A percentile compares a stretch with the other conserved stretches of the same genome.
These are phyloP conservation scores for Octonoba sinensis DNA, from an alignment of 2,888 invertebrate species.

Conservation along the genomic window DNA sequence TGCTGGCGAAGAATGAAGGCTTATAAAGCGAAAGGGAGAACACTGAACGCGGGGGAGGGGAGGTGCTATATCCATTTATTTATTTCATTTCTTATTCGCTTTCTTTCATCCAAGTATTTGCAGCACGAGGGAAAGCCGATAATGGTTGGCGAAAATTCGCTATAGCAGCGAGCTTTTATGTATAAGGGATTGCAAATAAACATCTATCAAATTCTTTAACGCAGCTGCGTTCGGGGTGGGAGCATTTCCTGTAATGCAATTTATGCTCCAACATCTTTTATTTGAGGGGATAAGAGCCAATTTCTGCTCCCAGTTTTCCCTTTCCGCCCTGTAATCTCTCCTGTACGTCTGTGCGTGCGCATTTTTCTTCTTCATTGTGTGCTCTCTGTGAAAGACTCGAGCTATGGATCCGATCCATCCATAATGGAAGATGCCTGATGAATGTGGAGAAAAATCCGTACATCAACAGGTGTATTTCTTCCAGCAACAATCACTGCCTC, in stretches of 20 bases:
- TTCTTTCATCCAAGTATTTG: too few species aligned
- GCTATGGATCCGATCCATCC: too few species aligned
- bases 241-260: conserved; percentile 39
- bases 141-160: conserved; percentile 60
- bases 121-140: conserved; percentile 35
- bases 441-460: too few species aligned
- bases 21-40: conserved; percentile 41
- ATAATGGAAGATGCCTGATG: too few species aligned
- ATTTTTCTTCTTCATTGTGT: too few species aligned
- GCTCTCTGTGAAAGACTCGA: too few species aligned
- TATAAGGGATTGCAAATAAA: conserved; percentile 40
- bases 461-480: too few species aligned
- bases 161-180: conserved; percentile 47
- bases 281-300: conserved; percentile 55
- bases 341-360: too few species aligned
- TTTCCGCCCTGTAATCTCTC: too few species aligned
- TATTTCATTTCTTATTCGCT: conserved; percentile 53
- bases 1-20: conserved; percentile 38
- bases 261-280: conserved; percentile 32
- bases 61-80: conserved; percentile 45
- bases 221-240: conserved; percentile 27
- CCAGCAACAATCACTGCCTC: too few species aligned
- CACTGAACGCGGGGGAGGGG: conserved; percentile 7
- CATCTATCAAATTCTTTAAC: conserved; percentile 60
- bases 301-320: conserved; percentile 12